These are phyloP conservation scores for Chaetops frenatus DNA, from an alignment of 2,113 vertebrate species.

Conservation along the genomic window DNA sequence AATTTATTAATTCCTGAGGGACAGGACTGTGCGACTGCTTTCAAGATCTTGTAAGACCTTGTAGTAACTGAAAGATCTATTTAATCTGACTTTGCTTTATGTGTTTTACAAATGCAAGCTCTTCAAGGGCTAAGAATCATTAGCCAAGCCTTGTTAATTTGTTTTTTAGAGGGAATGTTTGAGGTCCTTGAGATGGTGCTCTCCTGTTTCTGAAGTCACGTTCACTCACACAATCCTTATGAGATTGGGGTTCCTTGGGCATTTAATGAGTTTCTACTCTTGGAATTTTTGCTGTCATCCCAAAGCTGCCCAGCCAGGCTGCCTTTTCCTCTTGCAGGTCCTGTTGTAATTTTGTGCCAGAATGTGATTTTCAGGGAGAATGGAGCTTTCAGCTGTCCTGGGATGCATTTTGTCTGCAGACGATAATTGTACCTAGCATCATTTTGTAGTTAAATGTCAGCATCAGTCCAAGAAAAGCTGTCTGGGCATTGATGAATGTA, in stretches of 20 bases:
- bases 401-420: background rate
- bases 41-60: conserved; percentile 8
- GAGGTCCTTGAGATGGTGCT: background rate
- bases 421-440: background rate
- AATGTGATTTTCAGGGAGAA: background rate
- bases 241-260: background rate
- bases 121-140: background rate
- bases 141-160: background rate
- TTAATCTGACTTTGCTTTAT: background rate
- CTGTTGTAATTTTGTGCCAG: background rate
- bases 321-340: background rate
- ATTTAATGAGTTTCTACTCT: background rate
- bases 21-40: background rate
- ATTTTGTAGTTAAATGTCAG: background rate
- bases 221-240: rapidly evolving
- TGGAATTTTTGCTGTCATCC: background rate
- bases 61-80: conserved; percentile 5
- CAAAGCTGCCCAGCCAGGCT: background rate
- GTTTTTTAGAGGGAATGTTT: background rate
- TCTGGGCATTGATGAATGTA: background rate
- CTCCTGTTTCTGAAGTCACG: background rate
- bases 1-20: background rate
- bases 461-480: background rate
- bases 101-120: background rate
- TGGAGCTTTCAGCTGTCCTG: background rate